phyloP scores from a whole-genome alignment of 2,797 vertebrate genomes.

The Danio kyathit region DNA sequence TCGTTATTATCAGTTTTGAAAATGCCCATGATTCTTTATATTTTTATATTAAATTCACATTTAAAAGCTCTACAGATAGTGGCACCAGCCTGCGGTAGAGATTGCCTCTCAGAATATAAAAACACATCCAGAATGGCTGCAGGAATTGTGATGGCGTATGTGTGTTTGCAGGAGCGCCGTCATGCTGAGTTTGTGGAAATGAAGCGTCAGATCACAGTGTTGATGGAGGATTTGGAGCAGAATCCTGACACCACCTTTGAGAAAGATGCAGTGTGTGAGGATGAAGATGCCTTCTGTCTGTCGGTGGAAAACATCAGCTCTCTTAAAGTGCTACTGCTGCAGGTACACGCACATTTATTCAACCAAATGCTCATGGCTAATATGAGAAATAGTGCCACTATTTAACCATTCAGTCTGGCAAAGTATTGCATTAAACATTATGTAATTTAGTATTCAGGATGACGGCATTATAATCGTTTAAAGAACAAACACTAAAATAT shows the following conservation, averaged over 20 bases:
- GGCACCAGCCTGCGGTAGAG: no score
- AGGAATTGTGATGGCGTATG: constrained; percentile 1
- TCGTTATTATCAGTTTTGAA: no score
- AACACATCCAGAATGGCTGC: not conserved
- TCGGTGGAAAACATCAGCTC: constrained; percentile 87
- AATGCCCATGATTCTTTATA: no score
- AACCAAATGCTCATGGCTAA: not conserved
- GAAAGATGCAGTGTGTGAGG: constrained; percentile 88
- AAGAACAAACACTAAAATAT: not conserved
- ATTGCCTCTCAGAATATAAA: not conserved
- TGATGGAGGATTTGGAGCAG: constrained; percentile 91
- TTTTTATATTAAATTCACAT: no score
- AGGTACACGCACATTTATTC: constrained; percentile 74
- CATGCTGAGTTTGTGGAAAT: constrained; percentile 82
- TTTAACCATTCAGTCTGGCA: not conserved
- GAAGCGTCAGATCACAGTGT: constrained; percentile 83
- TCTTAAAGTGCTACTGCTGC: constrained; percentile 84
- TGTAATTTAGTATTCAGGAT: not conserved
- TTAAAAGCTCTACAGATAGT: no score
- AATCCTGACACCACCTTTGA: constrained; percentile 90
- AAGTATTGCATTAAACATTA: not conserved
- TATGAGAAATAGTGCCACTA: not conserved
- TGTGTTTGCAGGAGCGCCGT: constrained; percentile 78
- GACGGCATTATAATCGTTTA: not conserved
- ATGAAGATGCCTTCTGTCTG: constrained; percentile 89